phyloP scores from a whole-genome alignment of 2,113 vertebrate genomes.

The Ancistrus triradiatus region DNA sequence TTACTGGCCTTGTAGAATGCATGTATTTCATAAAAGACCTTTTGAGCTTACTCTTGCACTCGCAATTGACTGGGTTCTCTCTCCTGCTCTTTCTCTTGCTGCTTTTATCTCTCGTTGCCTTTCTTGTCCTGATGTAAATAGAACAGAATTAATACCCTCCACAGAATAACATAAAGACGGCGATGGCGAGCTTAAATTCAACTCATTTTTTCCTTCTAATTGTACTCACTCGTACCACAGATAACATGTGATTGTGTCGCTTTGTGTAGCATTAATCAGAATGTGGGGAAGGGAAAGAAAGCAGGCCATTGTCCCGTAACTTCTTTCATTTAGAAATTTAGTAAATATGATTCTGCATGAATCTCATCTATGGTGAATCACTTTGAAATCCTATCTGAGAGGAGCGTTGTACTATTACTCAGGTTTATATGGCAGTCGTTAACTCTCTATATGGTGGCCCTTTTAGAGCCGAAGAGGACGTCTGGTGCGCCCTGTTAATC shows the following conservation, averaged over 20 bases:
- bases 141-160: slow-evolving; percentile 66
- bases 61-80: not conserved
- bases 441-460: slow-evolving; percentile 66
- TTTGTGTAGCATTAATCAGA: slow-evolving; percentile 72
- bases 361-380: slow-evolving; percentile 67
- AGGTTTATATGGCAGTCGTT: slow-evolving; percentile 70
- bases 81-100: slow-evolving; percentile 42
- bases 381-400: slow-evolving; percentile 70
- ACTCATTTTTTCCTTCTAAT: slow-evolving; percentile 50
- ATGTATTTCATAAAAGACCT: not conserved
- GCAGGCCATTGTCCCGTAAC: slow-evolving; percentile 58
- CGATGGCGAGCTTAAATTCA: slow-evolving; percentile 65
- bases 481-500: slow-evolving; percentile 37
- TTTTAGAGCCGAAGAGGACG: slow-evolving; percentile 46
- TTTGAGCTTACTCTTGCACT: slow-evolving; percentile 1
- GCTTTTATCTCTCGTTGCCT: slow-evolving; percentile 29
- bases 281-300: too few species aligned
- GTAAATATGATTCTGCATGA: slow-evolving; percentile 73
- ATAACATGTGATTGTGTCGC: slow-evolving; percentile 71
- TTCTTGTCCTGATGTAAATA: slow-evolving; percentile 59
- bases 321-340: slow-evolving; percentile 66
- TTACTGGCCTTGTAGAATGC: not conserved
- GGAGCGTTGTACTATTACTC: slow-evolving; percentile 67
- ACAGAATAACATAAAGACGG: slow-evolving; percentile 61
- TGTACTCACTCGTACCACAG: slow-evolving; percentile 60